Conservation (phyloP, 2,888 invertebrate genomes). For the Epistrophella euchroma region DNA sequence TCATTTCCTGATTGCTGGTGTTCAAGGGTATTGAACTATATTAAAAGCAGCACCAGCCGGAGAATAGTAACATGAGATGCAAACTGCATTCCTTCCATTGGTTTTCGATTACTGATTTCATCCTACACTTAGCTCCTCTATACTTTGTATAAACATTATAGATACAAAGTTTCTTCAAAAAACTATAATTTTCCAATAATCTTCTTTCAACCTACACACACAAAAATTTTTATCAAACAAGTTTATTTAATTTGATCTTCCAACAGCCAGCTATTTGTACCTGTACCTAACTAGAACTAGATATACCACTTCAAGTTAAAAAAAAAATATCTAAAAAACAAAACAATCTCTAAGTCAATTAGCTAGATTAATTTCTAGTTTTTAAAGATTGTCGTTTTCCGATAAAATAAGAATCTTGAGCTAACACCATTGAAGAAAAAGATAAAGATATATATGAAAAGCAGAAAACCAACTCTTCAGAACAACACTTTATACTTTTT, state of each 20-base stretch:
- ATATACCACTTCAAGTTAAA: constrained; percentile 31
- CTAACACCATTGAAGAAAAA: not conserved
- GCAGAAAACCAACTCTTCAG: constrained; percentile 37
- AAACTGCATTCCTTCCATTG: too few species aligned
- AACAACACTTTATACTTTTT: not conserved
- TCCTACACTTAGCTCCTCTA: not conserved
- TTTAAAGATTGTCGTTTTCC: constrained; percentile 33
- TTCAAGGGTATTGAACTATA: too few species aligned
- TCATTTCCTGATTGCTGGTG: too few species aligned
- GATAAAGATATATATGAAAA: not conserved
- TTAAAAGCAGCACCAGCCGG: too few species aligned
- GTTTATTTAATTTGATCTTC: constrained; percentile 38
- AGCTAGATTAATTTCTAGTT: constrained; percentile 1
- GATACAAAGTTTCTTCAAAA: not conserved
- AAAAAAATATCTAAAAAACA: constrained; percentile 27
- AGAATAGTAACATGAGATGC: too few species aligned
- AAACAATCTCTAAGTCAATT: constrained; percentile 57
- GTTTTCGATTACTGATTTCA: not conserved
- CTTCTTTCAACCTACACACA: not conserved
- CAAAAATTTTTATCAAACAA: constrained; percentile 6
- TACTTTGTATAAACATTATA: not conserved
- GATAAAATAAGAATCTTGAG: constrained; percentile 19
- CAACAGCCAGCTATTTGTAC: not conserved
- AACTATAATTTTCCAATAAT: not conserved
- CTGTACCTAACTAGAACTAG: not conserved